Base-by-base conservation (phyloP, 2,797 vertebrate genomes). In the Euphonia xanthogaster region DNA sequence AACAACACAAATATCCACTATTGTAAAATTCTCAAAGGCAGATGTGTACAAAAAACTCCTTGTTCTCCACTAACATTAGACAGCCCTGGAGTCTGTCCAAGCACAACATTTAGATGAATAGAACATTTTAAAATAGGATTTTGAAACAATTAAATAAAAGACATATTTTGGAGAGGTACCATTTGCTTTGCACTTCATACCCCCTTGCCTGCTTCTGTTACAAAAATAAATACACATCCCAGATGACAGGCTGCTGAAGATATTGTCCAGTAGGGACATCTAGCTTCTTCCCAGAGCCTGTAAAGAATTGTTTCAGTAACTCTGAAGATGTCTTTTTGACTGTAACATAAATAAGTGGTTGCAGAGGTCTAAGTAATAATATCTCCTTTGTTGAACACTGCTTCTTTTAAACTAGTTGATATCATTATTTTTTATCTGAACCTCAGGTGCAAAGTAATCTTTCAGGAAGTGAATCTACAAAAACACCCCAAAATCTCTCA, bases 1-100 rank as follows among this genome's bases (percentile, higher is more conserved):
- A 92, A 74, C 65, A 91, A 92, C 68, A 89, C 72, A 86, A 96
- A 94, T 50, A 94, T 40, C 54, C 68, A 77, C 86, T 94, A 65
- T 23, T 88, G 62, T 91, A 83, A 84, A 91, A 94, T 74, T 91
- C 67, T 85, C 60, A 54, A 63, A 89, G 81, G 65, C 91, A 92
- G 72, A 91, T 80, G 65, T 55, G 42, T 83, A 89, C 39, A 65
- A 82, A 90, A 80, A 93, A 45, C 22, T n/a, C 35, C 67, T 74
- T 89, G 42, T 61, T 93, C 65, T 82, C 47, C 44, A 13, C 54
- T 68, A 85, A 42, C 39, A 39, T 74, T 54, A 82, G 88, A 55
- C 30, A 74, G 40, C 51, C 39, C 30, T 74, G 84, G 58, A 95
- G 62, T 89, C 21, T 91, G 63, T 83, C 91, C 93, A 94, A 96